Evolutionary conservation across 2,888 invertebrate species (phyloP).

Genomic region (Dryococelus australis): DNA sequence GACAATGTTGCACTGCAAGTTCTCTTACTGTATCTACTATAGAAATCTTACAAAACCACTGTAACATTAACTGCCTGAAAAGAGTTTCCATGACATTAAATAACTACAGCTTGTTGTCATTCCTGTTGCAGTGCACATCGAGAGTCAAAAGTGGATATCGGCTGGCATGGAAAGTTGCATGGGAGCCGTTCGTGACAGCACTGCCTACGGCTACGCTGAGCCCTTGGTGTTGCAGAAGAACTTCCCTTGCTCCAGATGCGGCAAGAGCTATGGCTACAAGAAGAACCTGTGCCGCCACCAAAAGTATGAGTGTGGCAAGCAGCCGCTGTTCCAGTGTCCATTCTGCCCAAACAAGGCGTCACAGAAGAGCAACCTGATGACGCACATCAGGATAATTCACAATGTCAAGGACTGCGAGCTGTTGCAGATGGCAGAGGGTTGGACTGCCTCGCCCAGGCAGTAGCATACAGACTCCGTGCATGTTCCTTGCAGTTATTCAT

Average conservation of each 20-base stretch:
- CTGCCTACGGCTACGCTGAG: too few relatives aligned
- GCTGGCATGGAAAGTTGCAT: too few relatives aligned
- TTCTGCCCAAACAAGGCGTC: slow-evolving; percentile 34
- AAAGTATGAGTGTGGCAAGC: slow-evolving; percentile 45
- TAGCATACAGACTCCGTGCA: neutral
- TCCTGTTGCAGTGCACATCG: too few relatives aligned
- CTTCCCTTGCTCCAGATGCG: slow-evolving; percentile 52
- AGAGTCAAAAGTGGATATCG: too few relatives aligned
- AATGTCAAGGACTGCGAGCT: neutral
- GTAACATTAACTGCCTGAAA: too few relatives aligned
- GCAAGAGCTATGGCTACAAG: slow-evolving; percentile 53
- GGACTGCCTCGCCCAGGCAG: neutral
- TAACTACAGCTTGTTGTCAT: too few relatives aligned
- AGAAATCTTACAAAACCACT: too few relatives aligned
- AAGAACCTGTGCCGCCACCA: slow-evolving; percentile 31
- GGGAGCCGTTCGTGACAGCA: too few relatives aligned
- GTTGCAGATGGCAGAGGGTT: neutral
- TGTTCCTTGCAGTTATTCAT: too few relatives aligned
- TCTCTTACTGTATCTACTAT: too few relatives aligned
- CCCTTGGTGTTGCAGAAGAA: neutral
- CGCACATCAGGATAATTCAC: neutral
- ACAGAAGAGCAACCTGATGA: slow-evolving; percentile 30
- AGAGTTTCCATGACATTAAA: too few relatives aligned
- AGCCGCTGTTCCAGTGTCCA: slow-evolving; percentile 34
- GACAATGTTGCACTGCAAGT: too few relatives aligned